A percentile compares a stretch with the other conserved stretches of the same genome.
These are phyloP conservation scores for Macaca nemestrina DNA, from an alignment of 2,113 vertebrate species.

Conservation along the genomic window DNA sequence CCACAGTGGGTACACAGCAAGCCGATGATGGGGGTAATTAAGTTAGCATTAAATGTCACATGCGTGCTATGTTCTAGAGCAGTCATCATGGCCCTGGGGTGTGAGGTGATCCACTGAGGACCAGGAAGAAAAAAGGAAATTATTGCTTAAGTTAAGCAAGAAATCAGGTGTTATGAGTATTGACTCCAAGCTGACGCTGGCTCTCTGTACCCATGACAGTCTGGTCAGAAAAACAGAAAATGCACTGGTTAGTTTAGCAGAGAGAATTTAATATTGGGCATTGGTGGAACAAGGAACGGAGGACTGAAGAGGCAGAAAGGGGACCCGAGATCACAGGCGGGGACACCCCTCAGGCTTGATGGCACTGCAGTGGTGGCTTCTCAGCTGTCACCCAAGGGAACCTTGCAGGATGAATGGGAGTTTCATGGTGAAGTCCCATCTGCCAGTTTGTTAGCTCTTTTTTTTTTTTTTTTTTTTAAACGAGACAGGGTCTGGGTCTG, in stretches of 20 bases:
- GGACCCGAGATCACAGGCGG: background rate
- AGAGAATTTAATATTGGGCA: background rate
- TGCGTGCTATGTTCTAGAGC: no score
- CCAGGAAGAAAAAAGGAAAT: background rate
- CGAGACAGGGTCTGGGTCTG: no score
- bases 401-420: background rate
- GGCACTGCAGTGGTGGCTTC: no score
- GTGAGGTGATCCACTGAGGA: background rate
- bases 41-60: no score
- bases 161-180: background rate
- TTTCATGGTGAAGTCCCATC: background rate
- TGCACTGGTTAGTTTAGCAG: background rate
- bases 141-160: background rate
- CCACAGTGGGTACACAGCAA: background rate
- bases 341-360: background rate
- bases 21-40: background rate
- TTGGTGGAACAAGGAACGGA: background rate
- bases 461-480: no score
- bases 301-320: background rate
- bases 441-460: background rate
- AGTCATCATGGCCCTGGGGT: background rate
- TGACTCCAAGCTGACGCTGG: background rate
- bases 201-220: background rate
- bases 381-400: background rate
- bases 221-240: background rate